Base-by-base conservation (phyloP, 2,888 invertebrate genomes). In the Eupithecia abbreviata region DNA sequence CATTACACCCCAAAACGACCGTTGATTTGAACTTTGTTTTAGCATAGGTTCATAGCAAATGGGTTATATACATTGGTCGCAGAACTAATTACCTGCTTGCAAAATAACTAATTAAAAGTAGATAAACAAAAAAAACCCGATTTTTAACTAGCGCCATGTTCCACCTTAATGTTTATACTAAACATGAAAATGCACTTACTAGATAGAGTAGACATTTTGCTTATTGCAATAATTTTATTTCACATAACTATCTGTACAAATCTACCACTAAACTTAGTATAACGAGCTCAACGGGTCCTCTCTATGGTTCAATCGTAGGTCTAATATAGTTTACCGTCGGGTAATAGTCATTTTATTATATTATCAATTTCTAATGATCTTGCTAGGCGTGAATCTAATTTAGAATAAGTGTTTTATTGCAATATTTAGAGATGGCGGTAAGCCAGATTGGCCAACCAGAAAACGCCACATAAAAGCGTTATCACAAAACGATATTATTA, bases 261-360 rank as follows among this genome's bases (percentile, higher is more conserved):
- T 71, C 71, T 78, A 78, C 42, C 42, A 68, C 78, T 78, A 76
- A 66, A 51, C 75, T 76, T 69, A 76, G 51, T 69, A 43, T 65
- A 78, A 71, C 70, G 75, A 78, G 75, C 77, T 55, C 65, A 73
- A 73, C 51, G 67, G 73, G 77, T 76, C 71, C 79, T 80, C 80
- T 78, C 78, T 74, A 71, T 75, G 77, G 75, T 78, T 67, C 55
- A 77, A 68, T 67, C 66, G 58, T 77, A 73, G 42, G 12, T 62
- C 71, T 65, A 67, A 67, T 42, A 67, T 43, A 42, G 9, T 67
- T 43, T 41, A 41, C 7, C n/a, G 15, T 0, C 0, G 15, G 73
- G 73, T 73, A 68, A 41, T 41, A n/a, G 67, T 67, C 67, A 55
- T 55, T 43, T 51, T 49, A 43, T 30, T 72, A 47, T 7, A 41